Conservation (phyloP, 2,113 vertebrate genomes). For the Lepus europaeus region DNA sequence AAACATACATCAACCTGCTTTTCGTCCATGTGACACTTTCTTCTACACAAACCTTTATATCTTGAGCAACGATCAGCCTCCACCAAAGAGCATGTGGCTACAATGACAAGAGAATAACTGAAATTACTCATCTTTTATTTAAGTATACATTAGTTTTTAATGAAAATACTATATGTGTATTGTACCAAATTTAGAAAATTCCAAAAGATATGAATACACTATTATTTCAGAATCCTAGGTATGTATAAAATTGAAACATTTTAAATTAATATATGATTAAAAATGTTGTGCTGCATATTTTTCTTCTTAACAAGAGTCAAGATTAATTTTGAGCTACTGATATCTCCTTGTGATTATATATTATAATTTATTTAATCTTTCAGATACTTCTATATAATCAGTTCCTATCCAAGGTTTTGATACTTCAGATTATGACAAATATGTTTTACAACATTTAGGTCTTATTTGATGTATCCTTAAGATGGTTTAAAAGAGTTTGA, state of each 20-base stretch:
- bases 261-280: neutral
- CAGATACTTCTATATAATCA: neutral
- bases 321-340: neutral
- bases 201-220: neutral
- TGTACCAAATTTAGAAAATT: conserved; percentile 21
- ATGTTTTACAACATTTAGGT: neutral
- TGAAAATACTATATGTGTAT: neutral
- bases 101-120: conserved; percentile 15
- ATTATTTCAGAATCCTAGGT: neutral
- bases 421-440: neutral
- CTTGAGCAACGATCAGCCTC: conserved; percentile 43
- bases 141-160: neutral
- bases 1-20: conserved; percentile 61
- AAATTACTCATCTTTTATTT: conserved; percentile 56
- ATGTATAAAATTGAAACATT: neutral
- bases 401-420: neutral
- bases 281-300: neutral
- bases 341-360: neutral
- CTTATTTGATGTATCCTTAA: neutral
- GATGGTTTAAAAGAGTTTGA: neutral
- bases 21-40: neutral
- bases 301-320: neutral
- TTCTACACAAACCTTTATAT: conserved; percentile 13
- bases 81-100: conserved; percentile 55
- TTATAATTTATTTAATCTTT: neutral